Conservation (phyloP, 2,113 vertebrate species). For the Xyrauchen texanus region DNA sequence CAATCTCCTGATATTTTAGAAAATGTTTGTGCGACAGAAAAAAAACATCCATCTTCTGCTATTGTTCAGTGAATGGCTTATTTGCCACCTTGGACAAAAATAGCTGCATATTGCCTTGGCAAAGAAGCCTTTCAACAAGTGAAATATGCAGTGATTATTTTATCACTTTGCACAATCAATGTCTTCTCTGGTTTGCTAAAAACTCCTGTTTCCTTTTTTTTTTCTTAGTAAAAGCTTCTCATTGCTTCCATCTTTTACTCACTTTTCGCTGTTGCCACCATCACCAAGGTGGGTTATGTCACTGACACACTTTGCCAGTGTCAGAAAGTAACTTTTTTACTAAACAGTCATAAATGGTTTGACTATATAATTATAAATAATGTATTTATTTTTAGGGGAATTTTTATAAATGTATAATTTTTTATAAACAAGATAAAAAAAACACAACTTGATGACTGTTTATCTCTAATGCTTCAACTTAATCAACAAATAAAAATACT, state of each 20-base stretch:
- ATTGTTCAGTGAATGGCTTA: background rate
- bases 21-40: background rate
- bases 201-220: no score
- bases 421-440: no score
- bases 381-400: background rate
- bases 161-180: background rate
- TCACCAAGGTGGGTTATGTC: background rate
- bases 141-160: background rate
- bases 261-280: no score
- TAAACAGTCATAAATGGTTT: no score
- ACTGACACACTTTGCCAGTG: no score
- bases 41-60: background rate
- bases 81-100: slow-evolving; percentile 5
- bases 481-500: no score
- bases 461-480: no score
- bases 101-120: background rate
- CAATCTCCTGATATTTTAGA: slow-evolving; percentile 7
- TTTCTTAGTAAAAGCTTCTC: no score
- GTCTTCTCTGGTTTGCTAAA: background rate
- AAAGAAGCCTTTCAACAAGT: slow-evolving; percentile 4
- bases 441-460: no score
- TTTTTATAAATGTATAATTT: background rate
- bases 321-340: background rate
- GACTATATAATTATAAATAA: no score
- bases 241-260: no score